phyloP scores from a whole-genome alignment of 2,113 vertebrate genomes.

The Mellivora capensis region DNA sequence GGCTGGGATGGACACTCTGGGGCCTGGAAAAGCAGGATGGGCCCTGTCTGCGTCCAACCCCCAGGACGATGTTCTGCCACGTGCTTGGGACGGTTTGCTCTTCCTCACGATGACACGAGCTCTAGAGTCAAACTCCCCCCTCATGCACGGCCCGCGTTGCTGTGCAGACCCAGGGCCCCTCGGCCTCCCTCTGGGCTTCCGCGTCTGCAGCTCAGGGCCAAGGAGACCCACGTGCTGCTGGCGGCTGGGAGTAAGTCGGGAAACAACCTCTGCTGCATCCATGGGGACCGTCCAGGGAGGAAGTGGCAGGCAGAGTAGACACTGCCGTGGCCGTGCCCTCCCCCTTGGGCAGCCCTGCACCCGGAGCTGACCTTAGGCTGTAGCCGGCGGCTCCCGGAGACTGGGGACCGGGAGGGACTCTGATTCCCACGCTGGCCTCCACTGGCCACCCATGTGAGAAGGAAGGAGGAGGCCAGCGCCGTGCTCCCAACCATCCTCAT shows the following conservation, averaged over 20 bases:
- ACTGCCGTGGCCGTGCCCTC: rapidly evolving
- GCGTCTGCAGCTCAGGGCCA: rapidly evolving
- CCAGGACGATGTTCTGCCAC: not conserved
- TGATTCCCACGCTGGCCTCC: not conserved
- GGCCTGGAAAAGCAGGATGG: not conserved
- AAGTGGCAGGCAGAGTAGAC: not conserved
- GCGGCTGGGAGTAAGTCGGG: rapidly evolving
- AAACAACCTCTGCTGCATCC: too few species aligned
- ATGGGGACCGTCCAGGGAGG: not conserved
- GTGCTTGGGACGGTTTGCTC: not conserved
- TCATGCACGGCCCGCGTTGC: rapidly evolving
- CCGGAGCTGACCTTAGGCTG: not conserved
- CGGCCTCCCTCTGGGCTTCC: not conserved
- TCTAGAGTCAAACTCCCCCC: not conserved
- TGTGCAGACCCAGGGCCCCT: not conserved
- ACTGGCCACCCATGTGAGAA: not conserved
- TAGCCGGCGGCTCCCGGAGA: not conserved
- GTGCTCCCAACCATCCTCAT: not conserved
- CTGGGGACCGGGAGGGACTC: not conserved
- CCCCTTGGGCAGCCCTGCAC: rapidly evolving
- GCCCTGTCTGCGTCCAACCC: not conserved
- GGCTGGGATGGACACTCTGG: not conserved
- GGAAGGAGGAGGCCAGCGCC: rapidly evolving
- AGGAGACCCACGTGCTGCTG: too few species aligned
- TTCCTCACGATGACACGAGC: rapidly evolving